Evolutionary conservation across 2,113 vertebrate genomes (phyloP), one percentile per base, ranked within the genome.

Genomic region (Martes martes): DNA sequence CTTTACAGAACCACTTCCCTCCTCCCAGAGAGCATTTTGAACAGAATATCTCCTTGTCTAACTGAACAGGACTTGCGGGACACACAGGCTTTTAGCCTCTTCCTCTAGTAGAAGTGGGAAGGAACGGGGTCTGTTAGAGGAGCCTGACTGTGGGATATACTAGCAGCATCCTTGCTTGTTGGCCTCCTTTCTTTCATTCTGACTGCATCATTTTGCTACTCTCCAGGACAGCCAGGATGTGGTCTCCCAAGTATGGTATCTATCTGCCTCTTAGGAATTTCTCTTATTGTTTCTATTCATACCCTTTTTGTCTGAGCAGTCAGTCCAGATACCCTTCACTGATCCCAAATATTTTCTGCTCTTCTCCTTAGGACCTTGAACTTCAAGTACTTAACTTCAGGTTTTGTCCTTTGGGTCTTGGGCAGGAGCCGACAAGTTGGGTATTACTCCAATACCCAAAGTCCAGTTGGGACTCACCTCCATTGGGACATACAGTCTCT

Each of bases 371-470:
- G 67, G 61, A 39, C 59, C 42, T 85, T 81, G 39, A 95, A 31
- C 59, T 87, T 19, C 15, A 93, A 45, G 36, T 94, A 28, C 21
- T 87, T 83, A 78, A 63, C 24, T 96, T 93, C 92, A 96, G 78
- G 63, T 23, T 71, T n/a, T 80, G 24, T 93, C 16, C 42, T 86
- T 1, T 45, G 28, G 26, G 57, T 79, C 42, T 50, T 55, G 31
- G 55, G 19, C 21, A 90, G 85, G 69, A 88, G 28, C 52, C 85
- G 24, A 24, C 31, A 93, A 42, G 39, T 61, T 42, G 81, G 50
- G 14, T 57, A 73, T 52, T 78, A 50, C 10, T 85, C 52, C 52
- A 55, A 55, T 55, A 55, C 52, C 16, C 52, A 55, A 55, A 55
- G 52, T 55, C 52, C 52, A 55, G 52, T 55, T 55, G 16, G 73